Base-by-base conservation (phyloP, 2,797 vertebrate species). In the Tenualosa ilisha region DNA sequence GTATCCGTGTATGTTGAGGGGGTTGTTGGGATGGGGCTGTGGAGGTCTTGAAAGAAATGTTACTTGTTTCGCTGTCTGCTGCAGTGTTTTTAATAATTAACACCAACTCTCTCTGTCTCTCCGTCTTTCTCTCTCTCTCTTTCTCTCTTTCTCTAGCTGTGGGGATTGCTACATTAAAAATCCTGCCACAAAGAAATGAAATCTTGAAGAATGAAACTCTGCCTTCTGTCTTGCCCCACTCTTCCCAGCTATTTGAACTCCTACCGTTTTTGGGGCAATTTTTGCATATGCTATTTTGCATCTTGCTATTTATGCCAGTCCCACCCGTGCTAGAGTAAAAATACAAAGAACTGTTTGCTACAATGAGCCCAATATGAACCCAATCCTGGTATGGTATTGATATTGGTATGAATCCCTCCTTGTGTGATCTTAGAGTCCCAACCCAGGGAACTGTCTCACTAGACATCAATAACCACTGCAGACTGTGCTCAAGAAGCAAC, bases 21-120 rank as follows among this genome's bases (percentile, higher is more conserved):
- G 31, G 31, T 40, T 72, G 72, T 46, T 40, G 72, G 1, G 72
- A 79, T 79, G 72, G 72, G 72, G 20, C 72, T 79, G 37, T 79
- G 17, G 72, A 79, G 72, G 46, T 79, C 37, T 79, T 43, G 72
- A 79, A 37, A 72, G 68, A 72, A 72, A 79, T 79, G 72, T 79
- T 79, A 46, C 72, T 22, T 15, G 17, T 43, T 43, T n/a, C n/a
- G 26, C 81, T 82, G 84, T 65, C 84, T 82, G 84, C 22, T 15
- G 63, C 59, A 49, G 81, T 81, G 63, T 65, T 26, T 65, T 75
- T 81, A 31, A 43, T 72, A 82, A 84, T 82, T 83, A 84, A 56
- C 50, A 59, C 81, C 37, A 68, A 22, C 40, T 79, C 72, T 79
- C 72, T 79, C 37, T 43, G 37, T 79, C 72, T 43, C 72, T 79